Evolutionary conservation across 2,888 invertebrate genomes (phyloP), one percentile per base, ranked within the genome.

Genomic region (Stenichneumon culpator): DNA sequence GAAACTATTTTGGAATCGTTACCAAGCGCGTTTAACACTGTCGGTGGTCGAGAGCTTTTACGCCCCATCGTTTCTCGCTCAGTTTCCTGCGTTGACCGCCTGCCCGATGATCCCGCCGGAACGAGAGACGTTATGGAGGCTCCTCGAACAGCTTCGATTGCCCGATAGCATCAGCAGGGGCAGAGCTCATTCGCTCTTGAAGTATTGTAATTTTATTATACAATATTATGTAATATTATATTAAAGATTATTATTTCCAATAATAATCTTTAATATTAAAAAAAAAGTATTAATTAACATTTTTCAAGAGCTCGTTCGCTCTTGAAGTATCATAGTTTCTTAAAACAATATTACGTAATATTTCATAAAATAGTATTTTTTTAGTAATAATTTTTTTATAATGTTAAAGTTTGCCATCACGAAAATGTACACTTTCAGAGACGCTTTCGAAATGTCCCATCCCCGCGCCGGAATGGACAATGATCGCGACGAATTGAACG

Each of bases 401-500:
- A 11, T 39, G 11, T 39, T 36, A 9, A 36, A 36, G 6, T 36
- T 57, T 25, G 4, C 4, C 1, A 44, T 28, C 9, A 28, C 44
- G n/a, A 7, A 19, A 73, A 25, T 60, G 16, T 39, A 2, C 32
- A 52, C 25, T 22, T 54, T 78, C 7, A 89, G 89, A 72, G 82
- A 88, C 9, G 86, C 86, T 2, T 60, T 74, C 0, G 67, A 79
- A 5, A 63, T 79, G 74, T 39, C 16, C 70, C 88, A 81, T 69
- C 78, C 2, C n/a, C 63, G 52, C 7, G 52, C 28, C 7, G 57
- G 32, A 6, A 14, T 47, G 1, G 32, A 84, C 54, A 39, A 67
- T 3, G 73, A 73, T 32, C 28, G 9, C 72, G 7, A 50, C 77
- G 0, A 36, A 0, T 83, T 94, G 50, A 89, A 92, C 28, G 67